Percentiles rank a stretch among this genome's conserved stretches.
Conservation (phyloP, 2,888 invertebrate species). For the Ophion slaviceki region DNA sequence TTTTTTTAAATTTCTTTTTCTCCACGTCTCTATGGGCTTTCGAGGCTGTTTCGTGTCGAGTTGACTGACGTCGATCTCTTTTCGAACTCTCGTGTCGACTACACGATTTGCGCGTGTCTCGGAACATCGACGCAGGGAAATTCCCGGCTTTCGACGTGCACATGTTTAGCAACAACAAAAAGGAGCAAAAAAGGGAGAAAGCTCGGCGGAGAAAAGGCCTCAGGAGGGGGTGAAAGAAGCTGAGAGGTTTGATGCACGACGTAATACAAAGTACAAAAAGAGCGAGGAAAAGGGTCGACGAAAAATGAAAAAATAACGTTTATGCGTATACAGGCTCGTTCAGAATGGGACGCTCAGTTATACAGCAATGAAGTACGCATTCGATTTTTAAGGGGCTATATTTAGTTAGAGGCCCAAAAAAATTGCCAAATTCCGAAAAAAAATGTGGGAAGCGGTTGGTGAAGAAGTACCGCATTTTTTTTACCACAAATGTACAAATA, state of each 20-base stretch:
- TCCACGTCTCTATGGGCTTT: slow-evolving; percentile 21
- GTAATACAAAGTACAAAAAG: slow-evolving; percentile 30
- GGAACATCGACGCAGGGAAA: slow-evolving; percentile 61
- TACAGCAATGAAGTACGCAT: neutral
- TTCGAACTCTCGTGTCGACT: slow-evolving; percentile 51
- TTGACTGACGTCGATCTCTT: slow-evolving; percentile 70
- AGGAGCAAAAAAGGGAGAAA: neutral
- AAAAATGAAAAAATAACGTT: slow-evolving; percentile 60
- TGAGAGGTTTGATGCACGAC: slow-evolving; percentile 47
- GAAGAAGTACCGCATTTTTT: no score
- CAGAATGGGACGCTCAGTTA: neutral
- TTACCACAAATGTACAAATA: no score
- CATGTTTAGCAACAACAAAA: neutral
- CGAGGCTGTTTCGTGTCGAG: slow-evolving; percentile 47
- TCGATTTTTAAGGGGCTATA: no score
- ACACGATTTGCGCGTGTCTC: slow-evolving; percentile 22
- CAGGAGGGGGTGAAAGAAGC: slow-evolving; percentile 4
- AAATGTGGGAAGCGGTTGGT: no score
- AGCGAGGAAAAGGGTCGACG: slow-evolving; percentile 62
- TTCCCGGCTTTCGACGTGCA: slow-evolving; percentile 24
- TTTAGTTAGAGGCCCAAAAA: no score
- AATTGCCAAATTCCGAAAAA: no score
- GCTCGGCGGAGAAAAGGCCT: slow-evolving; percentile 13
- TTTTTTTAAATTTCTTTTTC: slow-evolving; percentile 10
- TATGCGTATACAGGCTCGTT: slow-evolving; percentile 22